These are phyloP conservation scores for Callospermophilus lateralis DNA, from an alignment of 2,113 vertebrate species.

Conservation along the genomic window DNA sequence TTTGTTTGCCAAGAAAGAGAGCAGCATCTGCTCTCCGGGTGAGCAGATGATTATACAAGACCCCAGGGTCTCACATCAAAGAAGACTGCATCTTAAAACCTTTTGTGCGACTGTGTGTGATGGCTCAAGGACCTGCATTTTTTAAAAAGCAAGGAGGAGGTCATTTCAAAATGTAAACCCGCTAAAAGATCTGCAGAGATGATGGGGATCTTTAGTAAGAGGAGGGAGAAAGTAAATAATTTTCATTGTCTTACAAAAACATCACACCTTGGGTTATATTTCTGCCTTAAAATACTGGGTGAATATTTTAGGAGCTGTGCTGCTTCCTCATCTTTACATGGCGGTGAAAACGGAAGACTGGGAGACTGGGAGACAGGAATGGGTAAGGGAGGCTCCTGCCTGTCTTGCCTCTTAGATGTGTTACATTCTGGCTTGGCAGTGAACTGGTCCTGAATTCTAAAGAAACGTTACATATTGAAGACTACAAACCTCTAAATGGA, in stretches of 20 bases:
- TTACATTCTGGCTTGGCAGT: background rate
- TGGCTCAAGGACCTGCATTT: slow-evolving; percentile 48
- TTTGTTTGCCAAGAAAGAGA: slow-evolving; percentile 67
- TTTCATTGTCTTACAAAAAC: slow-evolving; percentile 12
- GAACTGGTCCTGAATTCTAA: background rate
- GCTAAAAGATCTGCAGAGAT: slow-evolving; percentile 22
- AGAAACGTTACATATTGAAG: background rate
- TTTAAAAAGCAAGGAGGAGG: background rate
- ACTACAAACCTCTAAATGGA: background rate
- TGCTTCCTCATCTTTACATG: background rate
- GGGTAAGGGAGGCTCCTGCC: background rate
- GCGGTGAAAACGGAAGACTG: background rate
- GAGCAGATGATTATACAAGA: slow-evolving; percentile 67
- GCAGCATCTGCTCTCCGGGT: slow-evolving; percentile 62
- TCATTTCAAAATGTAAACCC: slow-evolving; percentile 52
- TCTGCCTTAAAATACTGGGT: background rate
- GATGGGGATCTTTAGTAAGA: slow-evolving; percentile 23
- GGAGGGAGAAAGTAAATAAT: slow-evolving; percentile 16
- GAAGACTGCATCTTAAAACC: slow-evolving; percentile 60
- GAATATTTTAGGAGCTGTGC: slow-evolving; percentile 2
- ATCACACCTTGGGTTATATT: background rate
- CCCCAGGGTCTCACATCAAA: slow-evolving; percentile 63
- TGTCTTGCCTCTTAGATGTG: background rate
- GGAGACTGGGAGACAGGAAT: background rate
- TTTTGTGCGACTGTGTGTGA: background rate